Base-by-base conservation (phyloP, 1,140 invertebrate genomes). In the Ericerus pela region DNA sequence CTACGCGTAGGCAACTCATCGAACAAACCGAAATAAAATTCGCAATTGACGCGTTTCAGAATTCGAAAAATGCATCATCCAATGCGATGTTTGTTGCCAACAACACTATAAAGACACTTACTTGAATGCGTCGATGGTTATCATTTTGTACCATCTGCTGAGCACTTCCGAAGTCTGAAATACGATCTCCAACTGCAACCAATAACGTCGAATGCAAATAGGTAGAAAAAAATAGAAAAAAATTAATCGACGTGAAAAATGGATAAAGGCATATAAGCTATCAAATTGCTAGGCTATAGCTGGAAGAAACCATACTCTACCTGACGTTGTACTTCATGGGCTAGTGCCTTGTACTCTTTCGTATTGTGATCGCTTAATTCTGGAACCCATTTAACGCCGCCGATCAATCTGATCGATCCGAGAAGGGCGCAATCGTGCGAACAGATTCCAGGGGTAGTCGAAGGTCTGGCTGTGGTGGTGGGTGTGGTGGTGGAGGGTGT, bases 91-190 rank as follows among this genome's bases (percentile, higher is more conserved):
- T n/a, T n/a, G n/a, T n/a, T n/a, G n/a, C n/a, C n/a, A n/a, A n/a
- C n/a, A n/a, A n/a, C n/a, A n/a, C n/a, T n/a, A n/a, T n/a, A n/a
- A n/a, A n/a, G n/a, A n/a, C n/a, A n/a, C n/a, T 63, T 73, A 79
- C 77, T 75, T 88, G 69, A 91, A 91, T 47, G 82, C 82, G 67
- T 92, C 88, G 55, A 92, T 89, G 54, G 83, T 78, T 53, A 91
- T 79, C 61, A 81, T 82, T 63, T 84, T 85, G 68, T 85, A 90
- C 84, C 84, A 90, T 62, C 82, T 81, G 51, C 75, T 81, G 1
- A 91, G 69, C 41, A 78, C 69, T 22, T 79, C 75, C 1, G 84
- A 85, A 62, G 78, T 82, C 14, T 79, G 79, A 63, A 87, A 91
- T 16, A 87, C 79, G 37, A 79, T 77, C 64, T 90, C 85, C 56